Conservation (phyloP, 2,888 invertebrate species). For the Epistrophe eligans region DNA sequence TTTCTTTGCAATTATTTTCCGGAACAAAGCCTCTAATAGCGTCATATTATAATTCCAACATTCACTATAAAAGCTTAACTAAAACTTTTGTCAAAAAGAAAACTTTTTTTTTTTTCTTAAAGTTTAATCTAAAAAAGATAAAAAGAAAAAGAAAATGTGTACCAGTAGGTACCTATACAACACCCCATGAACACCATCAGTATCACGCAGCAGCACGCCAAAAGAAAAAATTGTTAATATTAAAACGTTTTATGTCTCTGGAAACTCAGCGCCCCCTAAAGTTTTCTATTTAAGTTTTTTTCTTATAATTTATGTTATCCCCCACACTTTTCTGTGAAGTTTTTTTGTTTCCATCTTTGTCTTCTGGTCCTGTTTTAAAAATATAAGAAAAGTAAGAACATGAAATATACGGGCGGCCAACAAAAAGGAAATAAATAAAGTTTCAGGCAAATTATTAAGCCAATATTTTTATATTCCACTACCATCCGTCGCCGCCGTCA, state of each 20-base stretch:
- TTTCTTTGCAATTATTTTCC: constrained; percentile 33
- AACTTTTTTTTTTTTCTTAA: constrained; percentile 5
- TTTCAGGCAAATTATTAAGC: constrained; percentile 70
- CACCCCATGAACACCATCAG: not conserved
- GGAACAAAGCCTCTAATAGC: constrained; percentile 50
- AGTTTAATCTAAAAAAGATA: constrained; percentile 45
- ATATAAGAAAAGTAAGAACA: not conserved
- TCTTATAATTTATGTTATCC: not conserved
- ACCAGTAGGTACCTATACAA: not conserved
- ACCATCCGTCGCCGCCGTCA: constrained; percentile 5
- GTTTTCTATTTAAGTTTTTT: constrained; percentile 70
- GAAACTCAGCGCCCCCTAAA: constrained; percentile 58
- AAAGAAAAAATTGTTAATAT: constrained; percentile 69
- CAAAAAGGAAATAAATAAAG: constrained; percentile 41
- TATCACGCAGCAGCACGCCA: constrained; percentile 41
- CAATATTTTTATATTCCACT: constrained; percentile 72
- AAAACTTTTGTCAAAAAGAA: constrained; percentile 48
- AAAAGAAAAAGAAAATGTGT: not conserved
- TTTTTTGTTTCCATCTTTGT: constrained; percentile 9
- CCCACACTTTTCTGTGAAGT: not conserved
- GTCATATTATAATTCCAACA: constrained; percentile 46
- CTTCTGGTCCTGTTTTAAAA: not conserved
- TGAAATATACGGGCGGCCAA: constrained; percentile 26
- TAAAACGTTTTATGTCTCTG: constrained; percentile 72
- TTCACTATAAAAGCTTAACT: constrained; percentile 16